These are phyloP conservation scores for Apaloderma vittatum DNA, from an alignment of 2,113 vertebrate species.

Conservation along the genomic window DNA sequence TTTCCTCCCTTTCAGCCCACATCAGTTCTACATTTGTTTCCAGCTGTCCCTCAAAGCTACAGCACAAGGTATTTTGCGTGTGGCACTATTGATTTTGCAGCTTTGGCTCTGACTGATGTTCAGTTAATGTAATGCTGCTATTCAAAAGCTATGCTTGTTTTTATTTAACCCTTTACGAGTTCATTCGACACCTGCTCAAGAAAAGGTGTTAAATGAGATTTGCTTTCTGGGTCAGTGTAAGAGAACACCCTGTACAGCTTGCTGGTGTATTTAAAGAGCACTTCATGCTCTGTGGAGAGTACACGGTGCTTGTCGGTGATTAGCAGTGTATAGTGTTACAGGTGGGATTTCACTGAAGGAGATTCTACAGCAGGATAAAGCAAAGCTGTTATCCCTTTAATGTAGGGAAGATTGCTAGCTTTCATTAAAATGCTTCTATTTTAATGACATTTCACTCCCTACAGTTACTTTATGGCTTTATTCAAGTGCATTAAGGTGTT, in stretches of 20 bases:
- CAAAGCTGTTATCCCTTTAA: neutral
- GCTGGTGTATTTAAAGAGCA: conserved; percentile 13
- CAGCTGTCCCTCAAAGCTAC: neutral
- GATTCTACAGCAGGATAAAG: conserved; percentile 16
- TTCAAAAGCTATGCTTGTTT: rapidly evolving
- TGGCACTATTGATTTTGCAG: neutral
- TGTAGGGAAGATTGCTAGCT: neutral
- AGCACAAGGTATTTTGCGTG: neutral
- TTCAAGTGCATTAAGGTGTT: neutral
- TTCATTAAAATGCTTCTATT: neutral
- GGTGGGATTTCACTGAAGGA: neutral
- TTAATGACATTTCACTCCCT: neutral
- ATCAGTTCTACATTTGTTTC: neutral
- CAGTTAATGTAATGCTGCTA: neutral
- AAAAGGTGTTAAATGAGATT: neutral
- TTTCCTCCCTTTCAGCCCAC: neutral
- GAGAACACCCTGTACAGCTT: conserved; percentile 25
- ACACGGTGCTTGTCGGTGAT: neutral
- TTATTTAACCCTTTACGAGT: neutral
- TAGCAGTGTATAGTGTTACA: neutral
- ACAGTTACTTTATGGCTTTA: neutral
- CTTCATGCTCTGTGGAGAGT: neutral
- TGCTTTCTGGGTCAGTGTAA: neutral
- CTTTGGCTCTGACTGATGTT: neutral
- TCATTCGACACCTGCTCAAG: neutral